Evolutionary conservation across 1,140 invertebrate species (phyloP).

Genomic region (Brachionus rotundiformis): DNA sequence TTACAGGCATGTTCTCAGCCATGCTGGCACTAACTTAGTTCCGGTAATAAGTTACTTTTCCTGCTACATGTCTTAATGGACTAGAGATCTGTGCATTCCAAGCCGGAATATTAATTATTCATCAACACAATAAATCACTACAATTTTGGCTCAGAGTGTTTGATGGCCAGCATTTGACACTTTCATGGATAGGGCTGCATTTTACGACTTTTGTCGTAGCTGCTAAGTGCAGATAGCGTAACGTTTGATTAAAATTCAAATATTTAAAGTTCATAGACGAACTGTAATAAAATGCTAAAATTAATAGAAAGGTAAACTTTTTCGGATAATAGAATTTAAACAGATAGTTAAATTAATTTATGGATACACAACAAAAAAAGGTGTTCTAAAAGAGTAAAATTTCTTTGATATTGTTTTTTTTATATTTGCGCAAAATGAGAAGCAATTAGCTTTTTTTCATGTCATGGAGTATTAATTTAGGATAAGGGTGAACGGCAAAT

Average conservation of each 20-base stretch:
- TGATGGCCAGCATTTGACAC: conserved; percentile 46
- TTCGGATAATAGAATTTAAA: conserved; percentile 51
- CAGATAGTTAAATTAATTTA: conserved; percentile 49
- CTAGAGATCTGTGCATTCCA: neutral
- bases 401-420: conserved; percentile 35
- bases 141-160: no score
- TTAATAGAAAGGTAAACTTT: conserved; percentile 1
- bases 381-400: conserved; percentile 44
- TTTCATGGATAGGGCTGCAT: conserved; percentile 22
- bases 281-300: conserved; percentile 9
- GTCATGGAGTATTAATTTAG: conserved; percentile 24
- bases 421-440: conserved; percentile 23
- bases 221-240: neutral
- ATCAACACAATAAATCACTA: conserved; percentile 33
- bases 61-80: neutral
- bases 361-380: conserved; percentile 48
- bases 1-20: conserved; percentile 27
- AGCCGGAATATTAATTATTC: conserved; percentile 3
- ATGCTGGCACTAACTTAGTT: neutral
- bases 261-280: conserved; percentile 48
- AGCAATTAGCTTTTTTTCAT: conserved; percentile 28
- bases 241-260: neutral
- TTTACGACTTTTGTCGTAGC: neutral
- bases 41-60: conserved; percentile 2
- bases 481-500: conserved; percentile 32